phyloP scores from a whole-genome alignment of 2,113 vertebrate genomes.

The Grantiella picta region DNA sequence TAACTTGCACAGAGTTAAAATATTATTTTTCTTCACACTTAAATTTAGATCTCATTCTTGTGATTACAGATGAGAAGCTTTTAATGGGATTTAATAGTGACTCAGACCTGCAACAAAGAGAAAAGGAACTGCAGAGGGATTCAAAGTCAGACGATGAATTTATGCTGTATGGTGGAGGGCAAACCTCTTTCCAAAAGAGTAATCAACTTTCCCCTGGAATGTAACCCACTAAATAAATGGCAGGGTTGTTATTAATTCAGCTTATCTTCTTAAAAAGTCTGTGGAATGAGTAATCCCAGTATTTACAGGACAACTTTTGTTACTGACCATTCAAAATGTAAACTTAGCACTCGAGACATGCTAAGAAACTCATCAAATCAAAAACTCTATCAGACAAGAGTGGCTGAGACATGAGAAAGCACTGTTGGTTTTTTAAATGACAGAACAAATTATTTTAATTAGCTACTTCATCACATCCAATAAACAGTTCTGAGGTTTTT shows the following conservation, averaged over 20 bases:
- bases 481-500: background rate
- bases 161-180: background rate
- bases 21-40: background rate
- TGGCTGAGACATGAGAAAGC: background rate
- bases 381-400: background rate
- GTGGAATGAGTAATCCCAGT: background rate
- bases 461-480: background rate
- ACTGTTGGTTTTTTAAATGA: background rate
- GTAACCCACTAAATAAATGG: background rate
- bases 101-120: background rate
- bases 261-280: background rate
- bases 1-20: background rate
- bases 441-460: background rate
- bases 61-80: background rate
- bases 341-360: background rate
- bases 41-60: background rate
- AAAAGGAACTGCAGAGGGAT: background rate
- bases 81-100: background rate
- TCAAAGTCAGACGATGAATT: background rate
- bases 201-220: background rate
- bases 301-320: background rate
- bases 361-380: background rate
- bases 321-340: background rate
- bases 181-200: background rate
- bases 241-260: background rate